Evolutionary conservation across 2,888 invertebrate genomes (phyloP).

Genomic region (Calliopum simillimum): DNA sequence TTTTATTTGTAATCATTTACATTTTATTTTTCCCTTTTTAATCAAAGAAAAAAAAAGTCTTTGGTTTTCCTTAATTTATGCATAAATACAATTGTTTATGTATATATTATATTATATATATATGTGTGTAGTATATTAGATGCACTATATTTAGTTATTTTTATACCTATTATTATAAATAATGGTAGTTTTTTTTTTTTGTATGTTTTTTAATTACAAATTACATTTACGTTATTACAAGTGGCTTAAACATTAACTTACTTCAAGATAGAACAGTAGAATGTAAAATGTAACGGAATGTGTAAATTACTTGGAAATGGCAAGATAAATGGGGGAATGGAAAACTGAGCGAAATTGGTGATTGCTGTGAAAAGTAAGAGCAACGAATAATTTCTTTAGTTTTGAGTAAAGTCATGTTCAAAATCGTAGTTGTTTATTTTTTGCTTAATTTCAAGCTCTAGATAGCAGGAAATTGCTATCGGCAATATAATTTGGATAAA

Average conservation of each 20-base stretch:
- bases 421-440: no score
- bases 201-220: conserved; percentile 16
- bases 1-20: conserved; percentile 45
- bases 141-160: conserved; percentile 25
- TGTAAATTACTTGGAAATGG: no score
- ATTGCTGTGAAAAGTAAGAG: no score
- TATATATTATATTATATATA: conserved; percentile 39
- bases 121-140: conserved; percentile 30
- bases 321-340: neutral
- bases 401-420: no score
- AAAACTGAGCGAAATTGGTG: neutral
- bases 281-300: neutral
- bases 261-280: neutral
- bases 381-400: no score
- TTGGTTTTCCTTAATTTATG: conserved; percentile 63
- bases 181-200: conserved; percentile 2
- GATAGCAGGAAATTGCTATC: no score
- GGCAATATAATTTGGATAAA: no score
- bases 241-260: conserved; percentile 3
- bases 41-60: conserved; percentile 66
- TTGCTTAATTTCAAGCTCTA: no score
- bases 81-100: conserved; percentile 53
- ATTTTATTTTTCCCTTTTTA: conserved; percentile 46
- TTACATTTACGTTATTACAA: conserved; percentile 16
- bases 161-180: conserved; percentile 28